These are phyloP conservation scores for Plutella xylostella DNA, from an alignment of 2,888 invertebrate species.

Conservation along the genomic window DNA sequence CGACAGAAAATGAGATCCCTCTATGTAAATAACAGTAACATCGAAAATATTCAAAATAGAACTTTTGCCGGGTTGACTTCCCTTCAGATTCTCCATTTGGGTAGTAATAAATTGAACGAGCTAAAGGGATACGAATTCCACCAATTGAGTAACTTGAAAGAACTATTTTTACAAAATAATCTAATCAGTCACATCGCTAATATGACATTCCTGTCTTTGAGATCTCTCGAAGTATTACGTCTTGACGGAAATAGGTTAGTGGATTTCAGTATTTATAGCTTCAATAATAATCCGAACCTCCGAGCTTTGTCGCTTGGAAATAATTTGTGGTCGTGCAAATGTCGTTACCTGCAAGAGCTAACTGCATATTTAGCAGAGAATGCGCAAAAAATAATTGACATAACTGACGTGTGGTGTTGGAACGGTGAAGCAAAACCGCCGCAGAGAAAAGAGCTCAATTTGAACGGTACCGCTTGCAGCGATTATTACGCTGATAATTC, in stretches of 20 bases:
- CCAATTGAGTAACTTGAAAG: conserved; percentile 80
- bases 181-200: conserved; percentile 83
- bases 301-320: conserved; percentile 83
- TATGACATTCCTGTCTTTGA: conserved; percentile 80
- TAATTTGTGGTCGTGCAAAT: conserved; percentile 92
- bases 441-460: conserved; percentile 82
- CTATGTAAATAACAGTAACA: conserved; percentile 86
- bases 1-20: conserved; percentile 89
- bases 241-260: conserved; percentile 88
- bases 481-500: conserved; percentile 88
- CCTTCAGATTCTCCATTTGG: conserved; percentile 84
- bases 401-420: conserved; percentile 84
- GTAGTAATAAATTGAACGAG: conserved; percentile 84
- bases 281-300: conserved; percentile 75
- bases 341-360: conserved; percentile 87
- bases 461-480: conserved; percentile 88
- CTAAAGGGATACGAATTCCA: conserved; percentile 89
- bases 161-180: conserved; percentile 89
- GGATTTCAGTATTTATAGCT: conserved; percentile 83
- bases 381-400: conserved; percentile 82
- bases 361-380: conserved; percentile 87
- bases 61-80: conserved; percentile 89
- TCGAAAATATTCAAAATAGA: conserved; percentile 88
- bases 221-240: conserved; percentile 82
- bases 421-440: conserved; percentile 80